Conservation (phyloP, 2,888 invertebrate species). For the Hydropsyche betteni region DNA sequence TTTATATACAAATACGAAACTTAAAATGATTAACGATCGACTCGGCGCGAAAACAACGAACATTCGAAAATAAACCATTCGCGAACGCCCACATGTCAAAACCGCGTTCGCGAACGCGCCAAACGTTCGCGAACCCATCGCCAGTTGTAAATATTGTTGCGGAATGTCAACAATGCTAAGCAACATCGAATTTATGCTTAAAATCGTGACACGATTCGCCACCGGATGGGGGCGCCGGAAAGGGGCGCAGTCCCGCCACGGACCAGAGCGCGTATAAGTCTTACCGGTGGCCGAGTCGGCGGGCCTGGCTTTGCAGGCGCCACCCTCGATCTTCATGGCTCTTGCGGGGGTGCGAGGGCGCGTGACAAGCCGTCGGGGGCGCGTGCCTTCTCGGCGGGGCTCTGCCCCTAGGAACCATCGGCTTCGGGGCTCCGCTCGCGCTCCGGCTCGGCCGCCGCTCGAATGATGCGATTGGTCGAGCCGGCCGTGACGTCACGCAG, state of each 20-base stretch:
- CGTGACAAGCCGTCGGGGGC: neutral
- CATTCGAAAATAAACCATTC: too few relatives aligned
- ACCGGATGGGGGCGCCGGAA: neutral
- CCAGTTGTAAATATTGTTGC: neutral
- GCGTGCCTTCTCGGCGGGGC: neutral
- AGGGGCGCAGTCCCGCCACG: neutral
- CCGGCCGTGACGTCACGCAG: constrained; percentile 41
- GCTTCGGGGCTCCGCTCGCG: neutral
- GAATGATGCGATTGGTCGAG: constrained; percentile 48
- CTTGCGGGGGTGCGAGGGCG: neutral
- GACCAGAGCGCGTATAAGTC: neutral
- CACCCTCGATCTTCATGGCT: constrained; percentile 37
- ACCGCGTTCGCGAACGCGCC: constrained; percentile 9
- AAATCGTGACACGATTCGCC: neutral
- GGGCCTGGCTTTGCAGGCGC: constrained; percentile 37
- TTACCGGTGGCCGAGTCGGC: constrained; percentile 33
- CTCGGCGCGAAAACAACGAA: too few relatives aligned
- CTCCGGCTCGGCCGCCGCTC: constrained; percentile 29
- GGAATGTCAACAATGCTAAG: neutral
- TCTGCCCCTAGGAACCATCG: neutral
- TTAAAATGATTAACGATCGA: too few relatives aligned
- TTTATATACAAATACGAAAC: too few relatives aligned
- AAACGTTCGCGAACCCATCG: neutral
- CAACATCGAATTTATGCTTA: neutral
- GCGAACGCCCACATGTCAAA: constrained; percentile 9